Conservation (phyloP, 1,140 invertebrate species). For the Drosophila nasuta region DNA sequence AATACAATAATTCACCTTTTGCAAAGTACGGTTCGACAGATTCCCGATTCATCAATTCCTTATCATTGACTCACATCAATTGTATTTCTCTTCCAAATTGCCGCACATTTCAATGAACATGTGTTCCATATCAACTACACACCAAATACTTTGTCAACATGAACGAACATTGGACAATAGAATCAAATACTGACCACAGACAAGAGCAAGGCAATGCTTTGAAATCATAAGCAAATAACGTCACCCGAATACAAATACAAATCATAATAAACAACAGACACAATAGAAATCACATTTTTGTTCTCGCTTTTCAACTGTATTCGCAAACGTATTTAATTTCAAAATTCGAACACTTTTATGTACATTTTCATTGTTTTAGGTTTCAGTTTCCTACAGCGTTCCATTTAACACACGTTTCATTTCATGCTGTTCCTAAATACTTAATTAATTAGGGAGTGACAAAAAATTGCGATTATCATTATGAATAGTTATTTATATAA, state of each 20-base stretch:
- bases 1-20: too few relatives aligned
- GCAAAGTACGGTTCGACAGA: neutral
- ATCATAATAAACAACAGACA: slow-evolving; percentile 39
- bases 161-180: neutral
- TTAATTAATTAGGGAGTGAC: too few relatives aligned
- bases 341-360: neutral
- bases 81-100: neutral
- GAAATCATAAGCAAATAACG: slow-evolving; percentile 27
- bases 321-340: neutral
- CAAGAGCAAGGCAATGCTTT: slow-evolving; percentile 9
- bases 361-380: neutral
- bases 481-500: too few relatives aligned
- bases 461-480: too few relatives aligned
- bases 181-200: slow-evolving; percentile 38
- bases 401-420: neutral
- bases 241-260: slow-evolving; percentile 13
- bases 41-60: neutral
- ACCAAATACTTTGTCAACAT: neutral
- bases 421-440: neutral
- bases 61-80: neutral
- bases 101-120: neutral
- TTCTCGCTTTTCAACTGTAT: slow-evolving; percentile 21
- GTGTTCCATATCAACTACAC: neutral
- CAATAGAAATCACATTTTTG: slow-evolving; percentile 32
- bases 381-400: slow-evolving; percentile 9